Evolutionary conservation across 2,797 vertebrate species (phyloP).

Genomic region (Pygocentrus nattereri): DNA sequence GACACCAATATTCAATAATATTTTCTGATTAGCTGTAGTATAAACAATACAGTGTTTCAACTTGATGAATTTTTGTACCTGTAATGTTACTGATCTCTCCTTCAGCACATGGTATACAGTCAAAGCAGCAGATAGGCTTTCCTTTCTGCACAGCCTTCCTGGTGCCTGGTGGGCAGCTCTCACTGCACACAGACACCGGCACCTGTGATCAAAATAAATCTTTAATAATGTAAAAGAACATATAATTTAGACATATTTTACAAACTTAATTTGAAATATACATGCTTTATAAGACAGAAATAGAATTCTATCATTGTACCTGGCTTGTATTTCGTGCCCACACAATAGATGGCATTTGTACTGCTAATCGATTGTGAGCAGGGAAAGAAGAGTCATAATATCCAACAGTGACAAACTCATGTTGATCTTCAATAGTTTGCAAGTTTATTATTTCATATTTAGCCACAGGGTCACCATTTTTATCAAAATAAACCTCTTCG

Average conservation of each 20-base stretch:
- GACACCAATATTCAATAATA: not conserved
- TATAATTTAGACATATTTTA: not conserved
- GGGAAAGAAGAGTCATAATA: constrained; percentile 61
- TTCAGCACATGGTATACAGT: constrained; percentile 73
- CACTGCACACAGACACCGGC: constrained; percentile 72
- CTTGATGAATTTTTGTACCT: constrained; percentile 59
- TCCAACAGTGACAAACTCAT: constrained; percentile 75
- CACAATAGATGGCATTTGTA: constrained; percentile 62
- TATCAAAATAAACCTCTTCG: constrained; percentile 76
- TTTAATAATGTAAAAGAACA: not conserved
- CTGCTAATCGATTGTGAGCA: constrained; percentile 64
- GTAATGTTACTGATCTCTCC: constrained; percentile 72
- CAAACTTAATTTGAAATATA: not conserved
- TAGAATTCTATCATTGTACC: constrained; percentile 42
- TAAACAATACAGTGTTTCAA: no score
- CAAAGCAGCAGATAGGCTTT: constrained; percentile 73
- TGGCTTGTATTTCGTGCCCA: constrained; percentile 69
- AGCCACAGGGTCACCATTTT: constrained; percentile 71
- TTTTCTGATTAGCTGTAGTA: not conserved
- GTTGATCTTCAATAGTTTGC: constrained; percentile 62
- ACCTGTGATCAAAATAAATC: constrained; percentile 10
- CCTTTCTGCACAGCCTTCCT: constrained; percentile 71
- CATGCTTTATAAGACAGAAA: not conserved
- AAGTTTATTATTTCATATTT: constrained; percentile 79
- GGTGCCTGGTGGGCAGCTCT: constrained; percentile 69